These are phyloP conservation scores for Parapsyche elsis DNA, from an alignment of 1,140 invertebrate genomes.

Conservation along the genomic window DNA sequence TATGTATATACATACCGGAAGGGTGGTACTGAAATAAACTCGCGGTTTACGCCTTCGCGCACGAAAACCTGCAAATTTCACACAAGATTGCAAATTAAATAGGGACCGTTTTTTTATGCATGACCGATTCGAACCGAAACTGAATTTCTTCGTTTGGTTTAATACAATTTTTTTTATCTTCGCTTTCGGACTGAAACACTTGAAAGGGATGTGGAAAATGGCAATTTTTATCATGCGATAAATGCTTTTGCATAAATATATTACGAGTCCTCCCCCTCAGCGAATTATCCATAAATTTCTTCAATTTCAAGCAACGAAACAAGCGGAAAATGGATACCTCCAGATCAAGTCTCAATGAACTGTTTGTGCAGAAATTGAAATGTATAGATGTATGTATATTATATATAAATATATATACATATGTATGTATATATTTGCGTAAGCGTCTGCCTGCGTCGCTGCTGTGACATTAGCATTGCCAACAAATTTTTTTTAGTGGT, in stretches of 20 bases:
- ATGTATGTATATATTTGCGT: no score
- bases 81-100: conserved; percentile 2
- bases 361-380: background rate
- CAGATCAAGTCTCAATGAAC: background rate
- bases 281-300: background rate
- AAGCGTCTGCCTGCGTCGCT: no score
- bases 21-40: no score
- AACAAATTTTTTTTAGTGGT: no score
- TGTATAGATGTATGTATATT: background rate
- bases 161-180: no score
- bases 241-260: background rate
- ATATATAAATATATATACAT: no score
- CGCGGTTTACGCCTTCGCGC: background rate
- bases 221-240: background rate
- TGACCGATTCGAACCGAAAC: background rate
- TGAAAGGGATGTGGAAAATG: no score
- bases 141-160: no score
- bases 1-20: no score
- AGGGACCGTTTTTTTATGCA: background rate
- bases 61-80: background rate
- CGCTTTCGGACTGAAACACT: no score
- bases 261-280: background rate
- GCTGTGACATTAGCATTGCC: no score
- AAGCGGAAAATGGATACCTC: no score
- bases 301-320: background rate